Conservation (phyloP, 2,888 invertebrate species). For the Ganaspis brasiliensis region DNA sequence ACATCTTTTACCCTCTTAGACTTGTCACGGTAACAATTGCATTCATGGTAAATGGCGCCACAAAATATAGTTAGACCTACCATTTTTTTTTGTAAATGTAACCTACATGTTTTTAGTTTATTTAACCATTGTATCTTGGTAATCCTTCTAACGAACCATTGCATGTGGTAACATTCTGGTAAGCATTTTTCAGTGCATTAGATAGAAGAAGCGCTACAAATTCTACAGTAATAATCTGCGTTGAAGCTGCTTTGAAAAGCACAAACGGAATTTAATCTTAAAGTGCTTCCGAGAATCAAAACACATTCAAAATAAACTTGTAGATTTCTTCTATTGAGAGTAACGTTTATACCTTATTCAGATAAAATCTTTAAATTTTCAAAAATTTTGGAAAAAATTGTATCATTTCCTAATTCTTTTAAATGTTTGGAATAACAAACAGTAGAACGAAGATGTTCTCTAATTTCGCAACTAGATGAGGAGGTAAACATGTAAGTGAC, state of each 20-base stretch:
- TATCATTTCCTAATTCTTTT: conserved; percentile 48
- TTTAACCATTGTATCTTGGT: too few species aligned
- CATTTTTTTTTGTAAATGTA: too few species aligned
- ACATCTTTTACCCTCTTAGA: too few species aligned
- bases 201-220: conserved; percentile 13
- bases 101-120: too few species aligned
- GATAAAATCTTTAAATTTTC: conserved; percentile 47
- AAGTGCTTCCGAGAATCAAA: conserved; percentile 39
- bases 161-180: too few species aligned
- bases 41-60: too few species aligned
- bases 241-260: conserved; percentile 42
- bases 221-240: conserved; percentile 24
- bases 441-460: conserved; percentile 45
- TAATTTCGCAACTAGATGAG: conserved; percentile 36
- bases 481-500: conserved; percentile 31
- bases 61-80: too few species aligned
- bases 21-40: too few species aligned
- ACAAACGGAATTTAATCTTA: conserved; percentile 46
- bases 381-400: conserved; percentile 38
- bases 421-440: conserved; percentile 48
- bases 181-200: too few species aligned
- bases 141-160: too few species aligned
- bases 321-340: conserved; percentile 23
- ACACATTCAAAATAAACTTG: conserved; percentile 49
- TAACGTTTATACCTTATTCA: conserved; percentile 43